Evolutionary conservation across 2,113 vertebrate species (phyloP), one percentile per base, ranked within the genome.

Genomic region (Todiramphus chloris): DNA sequence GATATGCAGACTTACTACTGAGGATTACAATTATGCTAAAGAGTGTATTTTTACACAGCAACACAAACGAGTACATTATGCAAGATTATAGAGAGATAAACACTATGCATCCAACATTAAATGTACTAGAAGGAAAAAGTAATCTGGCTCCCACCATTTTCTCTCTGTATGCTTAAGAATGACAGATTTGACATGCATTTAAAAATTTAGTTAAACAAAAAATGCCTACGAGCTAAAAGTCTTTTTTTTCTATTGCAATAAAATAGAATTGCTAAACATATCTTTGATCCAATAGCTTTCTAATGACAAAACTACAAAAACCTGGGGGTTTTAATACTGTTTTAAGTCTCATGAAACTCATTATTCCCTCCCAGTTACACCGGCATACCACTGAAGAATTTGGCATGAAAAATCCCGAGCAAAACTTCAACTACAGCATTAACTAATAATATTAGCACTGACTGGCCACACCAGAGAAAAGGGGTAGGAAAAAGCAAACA

Each of bases 291-390:
- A 77, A 58, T 41, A 74, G 25, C 25, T 70, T 70, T 35, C 59
- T 92, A 90, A 86, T 37, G 62, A 86, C 39, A 86, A 92, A 89
- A 64, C 66, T 69, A 76, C 39, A 82, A 77, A 91, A 90, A 43
- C 2, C 20, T 63, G 21, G 11, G 24, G 20, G 19, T 87, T 87
- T 74, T 58, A 87, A 77, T 35, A 77, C 3, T 3, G 31, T 84
- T 68, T 59, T 20, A 89, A 64, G 20, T 46, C 62, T 91, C 66
- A 43, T 19, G 33, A 85, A 94, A 76, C 11, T 68, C 53, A n/a
- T 43, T 6, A 8, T 25, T 91, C 81, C 27, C 59, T 89, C 24
- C 39, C 50, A 67, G 35, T 82, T 87, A 62, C 16, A 39, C 7
- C 51, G 25, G 15, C 13, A 10, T 39, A 50, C 24, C 43, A 41